Evolutionary conservation across 1,140 invertebrate genomes (phyloP).

Genomic region (Zaprionus taronus): DNA sequence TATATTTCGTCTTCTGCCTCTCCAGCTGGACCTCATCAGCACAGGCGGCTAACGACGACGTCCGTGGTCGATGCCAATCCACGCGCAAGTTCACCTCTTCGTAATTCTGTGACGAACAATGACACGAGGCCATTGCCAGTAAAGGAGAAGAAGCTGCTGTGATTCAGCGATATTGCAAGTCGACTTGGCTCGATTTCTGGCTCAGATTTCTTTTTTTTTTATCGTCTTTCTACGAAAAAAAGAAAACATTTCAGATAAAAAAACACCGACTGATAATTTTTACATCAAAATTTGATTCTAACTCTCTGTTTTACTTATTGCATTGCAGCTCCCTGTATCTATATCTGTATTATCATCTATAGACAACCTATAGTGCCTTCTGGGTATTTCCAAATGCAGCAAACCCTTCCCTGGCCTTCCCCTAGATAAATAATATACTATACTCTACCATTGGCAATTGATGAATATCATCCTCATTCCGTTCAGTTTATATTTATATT

Average conservation of each 20-base stretch:
- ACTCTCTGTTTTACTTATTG: constrained; percentile 7
- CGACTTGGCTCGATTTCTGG: constrained; percentile 41
- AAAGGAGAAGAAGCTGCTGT: constrained; percentile 62
- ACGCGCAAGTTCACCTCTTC: not conserved
- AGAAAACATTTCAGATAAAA: constrained; percentile 38
- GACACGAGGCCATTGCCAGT: not conserved
- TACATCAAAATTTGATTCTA: constrained; percentile 57
- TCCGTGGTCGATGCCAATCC: constrained; percentile 36
- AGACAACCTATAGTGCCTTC: constrained; percentile 69
- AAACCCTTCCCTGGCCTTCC: constrained; percentile 4
- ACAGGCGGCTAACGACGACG: not conserved
- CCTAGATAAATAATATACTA: constrained; percentile 15
- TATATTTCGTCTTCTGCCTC: not conserved
- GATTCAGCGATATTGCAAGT: constrained; percentile 31
- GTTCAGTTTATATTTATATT: constrained; percentile 74
- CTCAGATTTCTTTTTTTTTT: constrained; percentile 37
- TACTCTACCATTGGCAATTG: constrained; percentile 19
- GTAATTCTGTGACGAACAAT: constrained; percentile 4
- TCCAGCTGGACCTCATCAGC: not conserved
- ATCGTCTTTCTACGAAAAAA: constrained; percentile 49
- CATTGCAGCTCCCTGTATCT: constrained; percentile 21
- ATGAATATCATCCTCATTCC: constrained; percentile 66
- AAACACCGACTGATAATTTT: constrained; percentile 77
- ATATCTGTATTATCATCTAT: constrained; percentile 31
- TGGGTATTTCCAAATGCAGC: constrained; percentile 39